These are phyloP conservation scores for Thinocorus orbignyianus DNA, from an alignment of 2,113 vertebrate genomes.

Conservation along the genomic window DNA sequence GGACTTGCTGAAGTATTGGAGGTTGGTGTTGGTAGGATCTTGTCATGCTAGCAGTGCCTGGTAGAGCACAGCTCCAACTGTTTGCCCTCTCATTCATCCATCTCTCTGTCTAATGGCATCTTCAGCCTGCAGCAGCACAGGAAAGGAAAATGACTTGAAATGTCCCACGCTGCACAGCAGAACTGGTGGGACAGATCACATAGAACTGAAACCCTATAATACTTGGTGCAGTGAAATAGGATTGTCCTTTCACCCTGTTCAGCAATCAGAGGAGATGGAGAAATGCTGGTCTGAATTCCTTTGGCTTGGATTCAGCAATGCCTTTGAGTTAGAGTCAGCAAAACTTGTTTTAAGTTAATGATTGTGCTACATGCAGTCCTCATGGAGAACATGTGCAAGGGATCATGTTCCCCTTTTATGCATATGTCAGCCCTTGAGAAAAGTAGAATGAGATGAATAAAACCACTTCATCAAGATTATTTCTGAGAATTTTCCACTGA, in stretches of 20 bases:
- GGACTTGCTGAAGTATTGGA: not conserved
- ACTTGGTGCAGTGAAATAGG: not conserved
- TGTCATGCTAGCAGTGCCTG: no score
- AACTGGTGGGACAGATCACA: not conserved
- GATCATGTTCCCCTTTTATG: slow-evolving; percentile 33
- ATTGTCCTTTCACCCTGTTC: not conserved
- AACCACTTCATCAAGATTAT: slow-evolving; percentile 18
- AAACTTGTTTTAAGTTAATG: slow-evolving; percentile 31
- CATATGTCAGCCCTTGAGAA: slow-evolving; percentile 30
- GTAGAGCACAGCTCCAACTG: not conserved
- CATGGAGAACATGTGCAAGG: slow-evolving; percentile 53
- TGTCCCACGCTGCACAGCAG: not conserved
- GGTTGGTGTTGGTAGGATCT: not conserved
- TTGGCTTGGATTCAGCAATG: slow-evolving; percentile 40
- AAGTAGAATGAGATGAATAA: slow-evolving; percentile 43
- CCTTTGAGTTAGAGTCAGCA: slow-evolving; percentile 25
- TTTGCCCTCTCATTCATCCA: not conserved
- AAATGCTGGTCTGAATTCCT: slow-evolving; percentile 33
- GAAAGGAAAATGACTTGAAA: not conserved
- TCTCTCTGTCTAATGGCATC: not conserved
- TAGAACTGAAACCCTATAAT: not conserved
- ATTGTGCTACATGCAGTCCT: not conserved
- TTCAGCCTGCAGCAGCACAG: not conserved
- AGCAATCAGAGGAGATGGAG: not conserved
- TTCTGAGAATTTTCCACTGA: slow-evolving; percentile 31